Conservation (phyloP, 2,797 vertebrate species). For the Melanotaenia maccullochi region DNA sequence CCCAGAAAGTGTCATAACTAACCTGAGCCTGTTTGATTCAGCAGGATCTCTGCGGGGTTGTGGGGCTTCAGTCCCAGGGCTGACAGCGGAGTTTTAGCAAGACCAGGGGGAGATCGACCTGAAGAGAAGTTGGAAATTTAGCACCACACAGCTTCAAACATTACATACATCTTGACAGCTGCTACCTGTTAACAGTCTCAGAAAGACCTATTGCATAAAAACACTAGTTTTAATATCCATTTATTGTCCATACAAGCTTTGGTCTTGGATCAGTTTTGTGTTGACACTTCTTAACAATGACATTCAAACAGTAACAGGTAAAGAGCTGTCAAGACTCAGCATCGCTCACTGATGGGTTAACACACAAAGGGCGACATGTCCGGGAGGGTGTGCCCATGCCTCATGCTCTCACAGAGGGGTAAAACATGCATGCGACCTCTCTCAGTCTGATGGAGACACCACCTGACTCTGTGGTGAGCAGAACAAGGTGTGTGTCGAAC, state of each 20-base stretch:
- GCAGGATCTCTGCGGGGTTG: conserved; percentile 91
- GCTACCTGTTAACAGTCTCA: conserved; percentile 37
- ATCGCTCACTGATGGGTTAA: conserved; percentile 26
- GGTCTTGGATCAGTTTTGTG: neutral
- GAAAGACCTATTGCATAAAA: neutral
- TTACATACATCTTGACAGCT: conserved; percentile 58
- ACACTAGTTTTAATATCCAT: neutral
- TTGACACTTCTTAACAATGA: neutral
- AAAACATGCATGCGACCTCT: conserved; percentile 74
- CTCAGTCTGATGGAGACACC: conserved; percentile 25
- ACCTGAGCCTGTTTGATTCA: conserved; percentile 93
- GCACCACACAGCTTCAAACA: conserved; percentile 1
- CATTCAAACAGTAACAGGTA: conserved; percentile 34
- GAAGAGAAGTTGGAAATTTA: conserved; percentile 13
- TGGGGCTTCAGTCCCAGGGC: conserved; percentile 96
- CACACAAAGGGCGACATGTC: conserved; percentile 20
- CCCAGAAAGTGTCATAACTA: conserved; percentile 26
- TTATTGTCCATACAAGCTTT: neutral
- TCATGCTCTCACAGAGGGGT: conserved; percentile 72
- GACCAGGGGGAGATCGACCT: conserved; percentile 95
- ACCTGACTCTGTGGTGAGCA: conserved; percentile 34
- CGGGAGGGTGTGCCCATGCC: conserved; percentile 53
- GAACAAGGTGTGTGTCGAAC: conserved; percentile 31
- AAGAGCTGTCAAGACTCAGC: conserved; percentile 60
- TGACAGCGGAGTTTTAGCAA: conserved; percentile 95